A percentile compares a stretch with the other conserved stretches of the same genome.
These are phyloP conservation scores for Globicephala melas DNA, from an alignment of 2,113 vertebrate genomes.

Conservation along the genomic window DNA sequence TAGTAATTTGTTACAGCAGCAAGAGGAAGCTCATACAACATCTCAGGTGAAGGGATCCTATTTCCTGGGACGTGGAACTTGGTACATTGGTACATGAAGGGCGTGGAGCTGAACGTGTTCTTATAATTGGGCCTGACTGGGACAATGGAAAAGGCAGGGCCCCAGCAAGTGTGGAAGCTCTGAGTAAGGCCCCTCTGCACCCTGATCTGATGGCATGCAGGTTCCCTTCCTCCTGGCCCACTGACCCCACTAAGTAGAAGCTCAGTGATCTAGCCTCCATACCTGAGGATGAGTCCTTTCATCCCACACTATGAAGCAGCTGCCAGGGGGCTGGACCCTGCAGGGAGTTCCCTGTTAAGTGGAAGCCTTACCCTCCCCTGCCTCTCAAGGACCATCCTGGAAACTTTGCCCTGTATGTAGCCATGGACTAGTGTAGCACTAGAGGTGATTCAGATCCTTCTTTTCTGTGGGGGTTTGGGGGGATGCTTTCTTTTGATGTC, in stretches of 20 bases:
- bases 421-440: neutral
- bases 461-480: neutral
- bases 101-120: neutral
- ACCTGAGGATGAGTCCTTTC: neutral
- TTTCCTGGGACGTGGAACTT: neutral
- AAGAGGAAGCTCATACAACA: neutral
- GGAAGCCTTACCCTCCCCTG: neutral
- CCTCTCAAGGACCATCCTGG: neutral
- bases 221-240: neutral
- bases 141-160: neutral
- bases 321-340: neutral
- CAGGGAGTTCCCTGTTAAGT: neutral
- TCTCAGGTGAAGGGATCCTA: neutral
- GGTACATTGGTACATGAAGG: neutral
- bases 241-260: neutral
- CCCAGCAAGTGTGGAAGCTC: neutral
- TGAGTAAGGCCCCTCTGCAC: neutral
- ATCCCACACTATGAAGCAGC: neutral
- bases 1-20: neutral
- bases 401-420: neutral
- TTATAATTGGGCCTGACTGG: neutral
- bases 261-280: neutral
- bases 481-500: neutral
- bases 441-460: neutral
- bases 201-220: accelerated